Percentiles rank a stretch among this genome's conserved stretches.
Conservation (phyloP, 2,888 invertebrate species). For the Philopedon plagiatum region DNA sequence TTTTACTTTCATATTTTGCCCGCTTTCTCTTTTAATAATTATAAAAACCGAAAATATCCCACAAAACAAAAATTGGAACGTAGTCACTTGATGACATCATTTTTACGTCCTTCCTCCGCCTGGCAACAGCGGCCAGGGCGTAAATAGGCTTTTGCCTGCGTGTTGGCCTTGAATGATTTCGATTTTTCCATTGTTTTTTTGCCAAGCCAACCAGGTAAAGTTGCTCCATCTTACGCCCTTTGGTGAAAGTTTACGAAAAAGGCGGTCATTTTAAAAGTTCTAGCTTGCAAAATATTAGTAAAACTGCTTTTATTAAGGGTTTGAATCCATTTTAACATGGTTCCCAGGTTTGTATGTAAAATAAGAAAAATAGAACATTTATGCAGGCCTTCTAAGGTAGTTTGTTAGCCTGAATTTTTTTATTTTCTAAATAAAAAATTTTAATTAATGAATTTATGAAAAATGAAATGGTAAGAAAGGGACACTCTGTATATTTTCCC, state of each 20-base stretch:
- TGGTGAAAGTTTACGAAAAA: slow-evolving; percentile 7
- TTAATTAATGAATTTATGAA: too few species aligned
- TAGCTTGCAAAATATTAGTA: background rate
- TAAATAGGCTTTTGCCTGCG: slow-evolving; percentile 1
- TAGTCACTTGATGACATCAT: slow-evolving; percentile 30
- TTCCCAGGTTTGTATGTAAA: slow-evolving; percentile 19
- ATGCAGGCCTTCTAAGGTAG: background rate
- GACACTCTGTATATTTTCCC: slow-evolving; percentile 19
- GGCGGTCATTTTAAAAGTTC: slow-evolving; percentile 32
- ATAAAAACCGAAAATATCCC: background rate
- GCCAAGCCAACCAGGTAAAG: background rate
- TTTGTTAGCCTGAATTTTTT: too few species aligned
- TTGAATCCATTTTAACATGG: background rate
- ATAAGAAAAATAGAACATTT: background rate
- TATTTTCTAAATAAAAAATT: too few species aligned
- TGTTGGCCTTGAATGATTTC: slow-evolving; percentile 36
- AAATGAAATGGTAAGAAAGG: slow-evolving; percentile 30
- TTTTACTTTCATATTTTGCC: slow-evolving; percentile 2
- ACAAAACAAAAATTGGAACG: slow-evolving; percentile 27
- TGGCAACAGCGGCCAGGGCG: slow-evolving; percentile 24
- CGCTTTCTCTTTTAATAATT: slow-evolving; percentile 16
- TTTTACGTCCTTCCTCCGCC: slow-evolving; percentile 12
- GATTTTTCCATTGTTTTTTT: slow-evolving; percentile 29
- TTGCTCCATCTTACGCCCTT: slow-evolving; percentile 35
- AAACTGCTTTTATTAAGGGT: background rate